Evolutionary conservation across 2,888 invertebrate species (phyloP), one percentile per base, ranked within the genome.

Genomic region (Troides aeacus): DNA sequence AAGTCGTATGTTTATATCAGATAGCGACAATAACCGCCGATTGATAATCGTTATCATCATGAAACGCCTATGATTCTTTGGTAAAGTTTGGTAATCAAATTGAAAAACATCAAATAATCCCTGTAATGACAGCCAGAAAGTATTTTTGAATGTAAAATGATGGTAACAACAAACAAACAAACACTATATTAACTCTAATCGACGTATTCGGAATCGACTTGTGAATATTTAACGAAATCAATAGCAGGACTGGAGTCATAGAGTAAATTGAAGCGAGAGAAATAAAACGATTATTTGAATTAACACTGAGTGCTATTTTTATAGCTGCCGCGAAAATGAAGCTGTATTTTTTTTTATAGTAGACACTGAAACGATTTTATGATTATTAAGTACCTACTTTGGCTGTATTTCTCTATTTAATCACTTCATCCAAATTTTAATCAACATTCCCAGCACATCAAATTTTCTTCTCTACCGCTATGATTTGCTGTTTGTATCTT

Each of bases 221-320:
- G 72, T 82, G 75, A 83, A 84, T 84, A 79, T 77, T 85, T 84
- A 71, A 84, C 78, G 71, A 62, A 78, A 81, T 83, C 81, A 77
- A 85, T 84, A 79, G 68, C 70, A 63, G 67, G 62, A 69, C 71
- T 70, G 66, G 71, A 68, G 63, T 69, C 70, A 68, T 72, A 65
- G 68, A 74, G 71, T 70, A 71, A 75, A 75, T 74, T 72, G 72
- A 71, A 63, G 71, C 70, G 71, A 72, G 59, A 71, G 70, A 72
- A 74, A 74, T 73, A 73, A 69, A 68, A 71, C 70, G 70, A 67
- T 70, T 67, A 70, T 67, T 67, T 64, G 63, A 70, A 67, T 70
- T 70, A 70, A 67, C 67, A 67, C 70, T 64, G 63, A 66, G 70
- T 70, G 73, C 73, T 72, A 72, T 71, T 70, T 74, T 72, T 71